Base-by-base conservation (phyloP, 2,797 vertebrate genomes). In the Lithobates sylvaticus region DNA sequence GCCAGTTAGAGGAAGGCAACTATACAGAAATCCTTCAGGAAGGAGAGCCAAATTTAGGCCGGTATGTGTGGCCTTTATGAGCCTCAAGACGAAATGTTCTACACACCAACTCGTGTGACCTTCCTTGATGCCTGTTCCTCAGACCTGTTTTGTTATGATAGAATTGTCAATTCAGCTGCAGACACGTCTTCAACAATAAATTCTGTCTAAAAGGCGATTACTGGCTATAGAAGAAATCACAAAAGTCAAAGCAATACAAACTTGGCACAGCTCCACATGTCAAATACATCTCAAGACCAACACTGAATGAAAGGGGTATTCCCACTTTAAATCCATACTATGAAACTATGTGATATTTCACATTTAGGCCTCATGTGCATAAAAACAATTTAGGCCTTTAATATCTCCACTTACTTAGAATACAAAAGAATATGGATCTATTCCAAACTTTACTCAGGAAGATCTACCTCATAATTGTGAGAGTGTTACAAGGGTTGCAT, bases 31-130 rank as follows among this genome's bases (percentile, higher is more conserved):
- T 50, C 68, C 85, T 85, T 88, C 93, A 91, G 80, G 89, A 91
- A 90, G 70, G 15, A 87, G 89, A 91, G 93, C 93, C 94, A 94
- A 94, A 94, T 93, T 94, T 95, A 95, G 93, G 90, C 90, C 89
- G 91, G 94, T 93, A 95, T 92, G 89, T 85, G 88, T 44, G 93
- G 90, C 92, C 93, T 95, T 94, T 93, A 91, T 85, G 80, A 90
- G 88, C 79, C 80, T 84, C 77, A 65, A 90, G 88, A 88, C 5
- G 44, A 80, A 82, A 81, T 87, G 88, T n/a, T 78, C 88, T 79
- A 58, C 86, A 84, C 88, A 80, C 39, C 36, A 89, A 75, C 32
- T 83, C 27, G 47, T 64, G 74, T 78, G 72, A 72, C 73, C 74
- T 72, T 86, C 50, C 23, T 10, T 36, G 74, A 36, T 10, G 85